phyloP scores from a whole-genome alignment of 2,888 invertebrate genomes.

The Agrotis puta region DNA sequence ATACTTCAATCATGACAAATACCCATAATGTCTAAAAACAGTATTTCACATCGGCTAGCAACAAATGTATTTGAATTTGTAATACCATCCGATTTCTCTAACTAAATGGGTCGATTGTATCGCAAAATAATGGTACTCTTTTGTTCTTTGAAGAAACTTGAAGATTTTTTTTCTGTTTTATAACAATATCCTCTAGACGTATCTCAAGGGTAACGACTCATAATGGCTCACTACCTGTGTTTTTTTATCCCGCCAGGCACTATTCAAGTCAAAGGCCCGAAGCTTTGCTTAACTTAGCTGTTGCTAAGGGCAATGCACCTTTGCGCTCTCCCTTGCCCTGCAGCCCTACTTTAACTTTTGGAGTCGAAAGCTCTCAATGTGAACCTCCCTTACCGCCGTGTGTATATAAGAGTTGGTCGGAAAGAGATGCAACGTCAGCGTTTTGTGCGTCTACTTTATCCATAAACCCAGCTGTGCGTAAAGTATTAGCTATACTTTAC shows the following conservation, averaged over 20 bases:
- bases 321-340: conserved; percentile 89
- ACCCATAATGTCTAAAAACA: background rate
- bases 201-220: conserved; percentile 87
- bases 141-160: conserved; percentile 50
- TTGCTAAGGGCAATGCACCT: conserved; percentile 89
- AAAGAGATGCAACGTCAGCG: conserved; percentile 86
- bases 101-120: conserved; percentile 16
- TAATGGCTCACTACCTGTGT: conserved; percentile 88
- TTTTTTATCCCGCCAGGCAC: conserved; percentile 83
- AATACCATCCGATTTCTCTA: conserved; percentile 11
- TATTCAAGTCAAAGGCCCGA: conserved; percentile 86
- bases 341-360: conserved; percentile 89
- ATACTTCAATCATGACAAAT: conserved; percentile 24
- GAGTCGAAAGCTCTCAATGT: conserved; percentile 81
- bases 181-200: conserved; percentile 84
- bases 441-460: conserved; percentile 81
- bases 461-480: conserved; percentile 85
- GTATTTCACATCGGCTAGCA: conserved; percentile 14
- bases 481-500: conserved; percentile 78
- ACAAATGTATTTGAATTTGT: conserved; percentile 30
- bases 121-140: conserved; percentile 44
- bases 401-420: conserved; percentile 76
- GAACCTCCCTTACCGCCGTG: conserved; percentile 80
- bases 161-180: conserved; percentile 55
- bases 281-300: conserved; percentile 84